Percentiles rank a stretch among this genome's conserved stretches.
Evolutionary conservation across 1,140 invertebrate species (phyloP).

Genomic region (Brachionus manjavacas): DNA sequence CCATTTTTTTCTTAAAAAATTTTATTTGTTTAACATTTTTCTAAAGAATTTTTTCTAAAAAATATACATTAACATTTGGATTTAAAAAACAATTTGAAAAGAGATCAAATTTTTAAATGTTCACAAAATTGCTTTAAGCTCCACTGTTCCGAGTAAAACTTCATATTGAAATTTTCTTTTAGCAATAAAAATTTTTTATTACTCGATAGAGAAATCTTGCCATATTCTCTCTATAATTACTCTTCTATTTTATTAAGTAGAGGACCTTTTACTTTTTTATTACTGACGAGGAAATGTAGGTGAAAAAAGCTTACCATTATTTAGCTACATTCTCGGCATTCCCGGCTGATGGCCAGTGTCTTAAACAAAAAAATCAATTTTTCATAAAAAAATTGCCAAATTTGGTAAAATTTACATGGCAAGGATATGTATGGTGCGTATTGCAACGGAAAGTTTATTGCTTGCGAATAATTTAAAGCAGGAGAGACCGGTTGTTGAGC

Average conservation of each 20-base stretch:
- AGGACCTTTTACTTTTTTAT: background rate
- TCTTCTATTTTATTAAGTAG: background rate
- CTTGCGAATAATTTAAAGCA: background rate
- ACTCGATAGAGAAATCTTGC: background rate
- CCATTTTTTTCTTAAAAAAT: background rate
- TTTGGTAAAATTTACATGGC: constrained; percentile 1
- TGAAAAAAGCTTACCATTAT: background rate
- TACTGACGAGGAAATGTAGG: background rate
- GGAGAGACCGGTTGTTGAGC: constrained; percentile 6
- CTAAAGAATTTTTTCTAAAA: too few relatives aligned
- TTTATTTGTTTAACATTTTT: too few relatives aligned
- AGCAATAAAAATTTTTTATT: background rate
- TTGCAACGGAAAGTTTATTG: constrained; percentile 34
- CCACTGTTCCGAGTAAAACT: background rate
- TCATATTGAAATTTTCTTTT: background rate
- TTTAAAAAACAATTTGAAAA: background rate
- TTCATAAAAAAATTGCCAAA: background rate
- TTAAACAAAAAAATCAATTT: background rate
- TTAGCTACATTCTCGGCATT: background rate
- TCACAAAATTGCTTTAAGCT: background rate
- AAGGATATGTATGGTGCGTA: constrained; percentile 5
- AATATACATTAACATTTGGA: background rate
- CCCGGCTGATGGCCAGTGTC: background rate
- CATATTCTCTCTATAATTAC: background rate
- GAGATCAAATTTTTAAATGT: background rate